These are phyloP conservation scores for Drosophila dunni DNA, from an alignment of 1,140 invertebrate genomes.

Conservation along the genomic window DNA sequence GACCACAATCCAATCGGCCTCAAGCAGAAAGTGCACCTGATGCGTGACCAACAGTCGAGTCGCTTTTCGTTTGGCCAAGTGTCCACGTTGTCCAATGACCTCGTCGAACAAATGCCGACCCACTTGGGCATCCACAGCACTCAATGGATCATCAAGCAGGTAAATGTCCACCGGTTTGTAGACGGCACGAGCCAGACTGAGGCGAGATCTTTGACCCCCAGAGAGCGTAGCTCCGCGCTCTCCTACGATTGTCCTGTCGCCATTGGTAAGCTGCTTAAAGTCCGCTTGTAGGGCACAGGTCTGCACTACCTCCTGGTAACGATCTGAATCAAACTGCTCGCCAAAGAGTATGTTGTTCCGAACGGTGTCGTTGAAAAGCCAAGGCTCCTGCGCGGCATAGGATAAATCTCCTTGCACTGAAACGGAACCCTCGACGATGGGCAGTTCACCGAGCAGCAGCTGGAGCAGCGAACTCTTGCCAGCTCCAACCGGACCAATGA, in stretches of 20 bases:
- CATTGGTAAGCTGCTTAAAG: conserved; percentile 91
- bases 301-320: conserved; percentile 89
- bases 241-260: conserved; percentile 93
- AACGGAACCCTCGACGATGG: conserved; percentile 87
- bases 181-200: conserved; percentile 91
- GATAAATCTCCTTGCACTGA: conserved; percentile 88
- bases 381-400: conserved; percentile 91
- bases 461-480: conserved; percentile 92
- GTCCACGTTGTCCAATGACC: conserved; percentile 86
- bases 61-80: conserved; percentile 86
- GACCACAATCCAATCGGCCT: conserved; percentile 91
- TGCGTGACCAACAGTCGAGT: conserved; percentile 93
- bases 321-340: conserved; percentile 87
- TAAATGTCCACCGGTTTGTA: conserved; percentile 91
- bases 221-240: conserved; percentile 93
- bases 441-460: conserved; percentile 90
- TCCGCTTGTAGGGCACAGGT: conserved; percentile 90
- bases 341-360: conserved; percentile 94
- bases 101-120: conserved; percentile 88
- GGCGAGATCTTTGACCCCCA: conserved; percentile 94
- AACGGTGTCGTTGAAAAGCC: conserved; percentile 90
- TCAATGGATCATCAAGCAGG: conserved; percentile 92
- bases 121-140: conserved; percentile 90
- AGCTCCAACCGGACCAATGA: conserved; percentile 92
- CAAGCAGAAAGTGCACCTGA: conserved; percentile 92